These are phyloP conservation scores for Drosophila albomicans DNA, from an alignment of 1,140 invertebrate species.

Conservation along the genomic window DNA sequence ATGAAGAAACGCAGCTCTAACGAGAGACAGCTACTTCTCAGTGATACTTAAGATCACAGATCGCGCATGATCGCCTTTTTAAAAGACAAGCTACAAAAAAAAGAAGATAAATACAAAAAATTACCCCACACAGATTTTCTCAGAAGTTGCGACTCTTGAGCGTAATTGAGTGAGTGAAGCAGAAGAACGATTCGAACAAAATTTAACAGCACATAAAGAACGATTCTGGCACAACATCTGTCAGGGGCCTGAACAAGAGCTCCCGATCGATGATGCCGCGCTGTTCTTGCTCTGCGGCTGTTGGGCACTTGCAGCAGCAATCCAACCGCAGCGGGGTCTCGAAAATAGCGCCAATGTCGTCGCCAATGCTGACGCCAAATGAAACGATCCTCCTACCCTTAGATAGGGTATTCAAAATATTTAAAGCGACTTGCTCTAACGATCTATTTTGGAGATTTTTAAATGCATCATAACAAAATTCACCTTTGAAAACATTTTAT, in stretches of 20 bases:
- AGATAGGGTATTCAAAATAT: background rate
- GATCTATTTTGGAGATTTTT: background rate
- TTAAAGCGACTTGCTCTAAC: background rate
- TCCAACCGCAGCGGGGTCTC: constrained; percentile 36
- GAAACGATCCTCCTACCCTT: constrained; percentile 31
- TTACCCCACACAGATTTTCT: constrained; percentile 62
- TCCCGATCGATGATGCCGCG: constrained; percentile 1
- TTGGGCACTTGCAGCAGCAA: constrained; percentile 32
- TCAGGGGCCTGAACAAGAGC: constrained; percentile 29
- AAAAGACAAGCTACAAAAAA: constrained; percentile 1
- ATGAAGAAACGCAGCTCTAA: constrained; percentile 4
- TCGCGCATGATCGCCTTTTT: constrained; percentile 28
- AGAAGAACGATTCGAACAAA: constrained; percentile 48
- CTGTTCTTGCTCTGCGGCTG: background rate
- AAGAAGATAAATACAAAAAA: constrained; percentile 35
- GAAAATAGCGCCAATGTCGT: constrained; percentile 58
- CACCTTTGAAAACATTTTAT: too few relatives aligned
- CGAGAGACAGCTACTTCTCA: constrained; percentile 8
- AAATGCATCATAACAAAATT: too few relatives aligned
- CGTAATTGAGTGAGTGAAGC: constrained; percentile 50
- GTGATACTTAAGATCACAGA: constrained; percentile 27
- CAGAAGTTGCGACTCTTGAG: constrained; percentile 45
- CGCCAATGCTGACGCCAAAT: constrained; percentile 41
- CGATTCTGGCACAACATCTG: constrained; percentile 46
- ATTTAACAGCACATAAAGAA: constrained; percentile 64